Conservation (phyloP, 2,113 vertebrate species). For the Neotoma lepida region DNA sequence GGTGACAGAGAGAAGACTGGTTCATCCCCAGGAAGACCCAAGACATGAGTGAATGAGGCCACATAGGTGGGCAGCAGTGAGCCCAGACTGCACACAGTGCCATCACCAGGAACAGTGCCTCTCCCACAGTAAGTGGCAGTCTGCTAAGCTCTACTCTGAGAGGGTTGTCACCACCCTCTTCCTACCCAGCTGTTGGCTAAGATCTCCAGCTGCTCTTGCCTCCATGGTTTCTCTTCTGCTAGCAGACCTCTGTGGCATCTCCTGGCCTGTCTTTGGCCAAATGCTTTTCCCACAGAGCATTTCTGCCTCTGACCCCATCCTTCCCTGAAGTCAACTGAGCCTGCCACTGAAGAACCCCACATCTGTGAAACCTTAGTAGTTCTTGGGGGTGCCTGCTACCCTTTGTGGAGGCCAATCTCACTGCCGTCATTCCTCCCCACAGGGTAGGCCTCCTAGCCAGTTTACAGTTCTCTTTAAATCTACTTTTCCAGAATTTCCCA, state of each 20-base stretch:
- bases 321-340: background rate
- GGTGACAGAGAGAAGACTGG: background rate
- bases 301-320: background rate
- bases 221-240: background rate
- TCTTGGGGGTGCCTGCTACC: background rate
- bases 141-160: background rate
- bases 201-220: too few relatives aligned
- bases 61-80: background rate
- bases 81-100: rapidly evolving
- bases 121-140: rapidly evolving
- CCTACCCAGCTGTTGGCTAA: rapidly evolving
- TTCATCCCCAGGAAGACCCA: background rate
- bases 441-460: background rate
- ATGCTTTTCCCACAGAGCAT: background rate
- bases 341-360: background rate
- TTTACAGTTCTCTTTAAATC: background rate
- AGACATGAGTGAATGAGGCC: background rate
- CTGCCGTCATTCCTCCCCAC: background rate
- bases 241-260: too few relatives aligned
- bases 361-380: background rate
- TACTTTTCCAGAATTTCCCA: background rate
- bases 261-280: background rate
- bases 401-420: background rate
- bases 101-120: rapidly evolving
- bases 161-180: rapidly evolving